Base-by-base conservation (phyloP, 2,888 invertebrate genomes). In the Argyresthia albistria region DNA sequence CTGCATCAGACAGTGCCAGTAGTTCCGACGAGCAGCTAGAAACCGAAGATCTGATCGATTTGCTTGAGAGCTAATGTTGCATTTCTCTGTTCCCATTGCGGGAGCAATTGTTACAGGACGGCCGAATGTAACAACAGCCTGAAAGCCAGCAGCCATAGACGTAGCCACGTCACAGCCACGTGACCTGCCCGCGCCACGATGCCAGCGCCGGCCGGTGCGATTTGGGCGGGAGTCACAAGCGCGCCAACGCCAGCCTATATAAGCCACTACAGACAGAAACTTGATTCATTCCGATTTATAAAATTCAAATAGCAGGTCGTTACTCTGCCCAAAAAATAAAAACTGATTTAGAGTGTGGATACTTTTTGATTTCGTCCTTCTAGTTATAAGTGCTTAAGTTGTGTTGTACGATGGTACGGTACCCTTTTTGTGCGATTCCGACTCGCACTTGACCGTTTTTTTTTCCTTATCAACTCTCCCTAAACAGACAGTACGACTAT, bases 21-120 rank as follows among this genome's bases (percentile, higher is more conserved):
- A 63, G 63, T 16, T 53, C 59, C 15, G 63, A 64, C 50, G 60
- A 61, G 0, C 57, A 63, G 35, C 50, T 63, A n/a, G 61, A 61
- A 4, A 62, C 59, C 7, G 60, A 59, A 47, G 59, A 61, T 39
- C n/a, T 39, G 39, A 39, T 39, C n/a, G 39, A 39, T n/a, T n/a
- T 39, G 9, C n/a, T 39, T 9, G 25, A 25, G 25, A 46, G 39
- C n/a, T 39, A 39, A 39, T 39, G 39, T 25, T 25, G n/a, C 16
- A 12, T 46, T n/a, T 48, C 15, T 47, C 14, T 14, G 11, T 16
- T 46, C 54, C 54, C 52, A 58, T 55, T 60, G 39, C 39, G 39
- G 39, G 39, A 39, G 39, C 39, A 39, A 39, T 39, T 6, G 39
- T 39, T 39, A n/a, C 58, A 58, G 60, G 58, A 58, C 46, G 58